phyloP scores from a whole-genome alignment of 2,797 vertebrate species.

The Danio choprae region DNA sequence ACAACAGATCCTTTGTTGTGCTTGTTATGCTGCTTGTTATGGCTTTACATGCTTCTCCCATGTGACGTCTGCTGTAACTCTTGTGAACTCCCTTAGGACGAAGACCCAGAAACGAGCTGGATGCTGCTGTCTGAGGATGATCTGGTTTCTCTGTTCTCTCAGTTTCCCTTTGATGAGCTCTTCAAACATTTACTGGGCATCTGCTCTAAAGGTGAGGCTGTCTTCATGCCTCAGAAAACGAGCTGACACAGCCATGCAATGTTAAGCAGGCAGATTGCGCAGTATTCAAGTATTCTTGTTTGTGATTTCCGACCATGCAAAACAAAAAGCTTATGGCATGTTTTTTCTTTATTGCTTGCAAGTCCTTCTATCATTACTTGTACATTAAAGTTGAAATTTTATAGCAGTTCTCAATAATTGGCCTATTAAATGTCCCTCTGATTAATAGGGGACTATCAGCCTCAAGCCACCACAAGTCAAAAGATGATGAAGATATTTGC shows the following conservation, averaged over 20 bases:
- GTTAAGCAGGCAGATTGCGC: not conserved
- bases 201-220: slow-evolving; percentile 82
- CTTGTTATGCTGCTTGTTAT: not conserved
- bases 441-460: slow-evolving; percentile 85
- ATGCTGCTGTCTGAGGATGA: slow-evolving; percentile 93
- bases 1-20: not conserved
- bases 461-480: slow-evolving; percentile 89
- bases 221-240: not conserved
- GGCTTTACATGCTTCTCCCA: not conserved
- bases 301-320: not conserved
- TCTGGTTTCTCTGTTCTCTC: slow-evolving; percentile 88
- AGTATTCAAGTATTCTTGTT: not conserved
- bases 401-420: not conserved
- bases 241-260: not conserved
- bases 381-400: not conserved
- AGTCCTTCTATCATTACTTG: not conserved
- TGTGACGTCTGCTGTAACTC: slow-evolving; percentile 12
- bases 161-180: slow-evolving; percentile 95
- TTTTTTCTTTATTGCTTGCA: not conserved
- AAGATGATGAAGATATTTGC: slow-evolving; percentile 98
- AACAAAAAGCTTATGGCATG: not conserved
- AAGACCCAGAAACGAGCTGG: slow-evolving; percentile 96
- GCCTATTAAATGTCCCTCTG: not conserved
- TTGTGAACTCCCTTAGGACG: slow-evolving; percentile 81
- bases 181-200: slow-evolving; percentile 94